Evolutionary conservation across 2,888 invertebrate genomes (phyloP).

Genomic region (Cheilosia vernalis): DNA sequence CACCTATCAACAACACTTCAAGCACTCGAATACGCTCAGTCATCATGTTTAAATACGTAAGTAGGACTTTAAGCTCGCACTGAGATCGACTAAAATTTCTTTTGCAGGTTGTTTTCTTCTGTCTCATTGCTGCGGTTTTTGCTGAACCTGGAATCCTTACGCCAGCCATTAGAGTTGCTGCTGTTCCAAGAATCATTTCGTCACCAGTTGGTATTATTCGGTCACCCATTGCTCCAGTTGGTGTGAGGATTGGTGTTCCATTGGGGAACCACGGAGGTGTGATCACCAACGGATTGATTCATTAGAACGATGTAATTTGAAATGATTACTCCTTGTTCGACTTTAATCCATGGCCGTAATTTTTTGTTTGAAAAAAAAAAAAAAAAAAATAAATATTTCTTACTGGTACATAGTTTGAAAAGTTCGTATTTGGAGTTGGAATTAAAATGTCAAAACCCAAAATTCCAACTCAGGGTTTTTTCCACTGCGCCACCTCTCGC

Average conservation of each 20-base stretch:
- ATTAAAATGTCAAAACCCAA: too few species aligned
- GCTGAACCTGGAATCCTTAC: slow-evolving; percentile 65
- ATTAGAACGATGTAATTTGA: neutral
- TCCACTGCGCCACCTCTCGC: too few species aligned
- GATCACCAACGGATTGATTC: slow-evolving; percentile 36
- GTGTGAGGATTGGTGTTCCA: slow-evolving; percentile 35
- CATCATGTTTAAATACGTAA: slow-evolving; percentile 58
- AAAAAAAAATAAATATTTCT: too few species aligned
- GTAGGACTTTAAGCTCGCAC: neutral
- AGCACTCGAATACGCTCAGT: neutral
- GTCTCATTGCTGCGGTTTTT: slow-evolving; percentile 46
- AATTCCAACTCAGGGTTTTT: too few species aligned
- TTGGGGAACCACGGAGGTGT: slow-evolving; percentile 7
- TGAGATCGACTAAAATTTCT: neutral
- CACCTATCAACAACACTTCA: neutral
- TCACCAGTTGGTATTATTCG: slow-evolving; percentile 42
- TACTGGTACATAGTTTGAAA: too few species aligned
- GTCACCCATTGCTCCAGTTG: slow-evolving; percentile 42
- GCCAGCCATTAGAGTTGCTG: slow-evolving; percentile 31
- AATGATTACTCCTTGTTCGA: neutral
- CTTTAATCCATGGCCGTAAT: too few species aligned
- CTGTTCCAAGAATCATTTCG: slow-evolving; percentile 35
- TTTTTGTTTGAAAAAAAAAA: too few species aligned
- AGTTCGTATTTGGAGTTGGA: too few species aligned
- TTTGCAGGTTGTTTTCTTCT: slow-evolving; percentile 56